A percentile compares a stretch with the other conserved stretches of the same genome.
Evolutionary conservation across 2,113 vertebrate genomes (phyloP).

Genomic region (Paradisaea rubra): DNA sequence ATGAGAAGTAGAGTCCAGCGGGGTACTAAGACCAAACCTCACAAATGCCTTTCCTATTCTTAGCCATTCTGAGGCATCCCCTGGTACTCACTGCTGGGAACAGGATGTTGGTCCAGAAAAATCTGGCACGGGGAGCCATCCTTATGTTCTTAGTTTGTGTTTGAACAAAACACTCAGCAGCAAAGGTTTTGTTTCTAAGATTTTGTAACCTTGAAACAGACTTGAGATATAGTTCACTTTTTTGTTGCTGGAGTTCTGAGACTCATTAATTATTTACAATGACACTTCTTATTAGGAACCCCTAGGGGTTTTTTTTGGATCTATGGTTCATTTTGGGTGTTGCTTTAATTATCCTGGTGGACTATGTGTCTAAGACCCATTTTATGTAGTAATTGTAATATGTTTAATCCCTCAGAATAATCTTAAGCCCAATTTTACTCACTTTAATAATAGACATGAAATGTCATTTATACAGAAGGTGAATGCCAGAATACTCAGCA

Average conservation of each 20-base stretch:
- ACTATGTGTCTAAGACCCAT: not conserved
- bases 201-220: constrained; percentile 16
- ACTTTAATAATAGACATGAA: not conserved
- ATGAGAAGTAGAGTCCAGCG: not conserved
- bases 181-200: not conserved
- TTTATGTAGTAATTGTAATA: not conserved
- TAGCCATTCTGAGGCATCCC: too few relatives aligned
- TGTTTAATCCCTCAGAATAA: not conserved
- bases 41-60: not conserved
- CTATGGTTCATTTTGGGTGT: not conserved
- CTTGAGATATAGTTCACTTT: not conserved
- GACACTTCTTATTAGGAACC: constrained; percentile 18
- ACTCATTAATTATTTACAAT: constrained; percentile 27
- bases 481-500: not conserved
- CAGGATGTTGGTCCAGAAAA: not conserved
- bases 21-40: not conserved
- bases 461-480: not conserved
- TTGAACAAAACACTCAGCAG: not conserved
- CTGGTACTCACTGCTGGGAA: not conserved
- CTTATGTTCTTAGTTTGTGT: not conserved
- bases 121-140: not conserved
- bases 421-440: not conserved
- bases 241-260: not conserved
- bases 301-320: not conserved
- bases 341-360: not conserved